Conservation (phyloP, 2,797 vertebrate genomes). For the Pantherophis alleghaniensis region DNA sequence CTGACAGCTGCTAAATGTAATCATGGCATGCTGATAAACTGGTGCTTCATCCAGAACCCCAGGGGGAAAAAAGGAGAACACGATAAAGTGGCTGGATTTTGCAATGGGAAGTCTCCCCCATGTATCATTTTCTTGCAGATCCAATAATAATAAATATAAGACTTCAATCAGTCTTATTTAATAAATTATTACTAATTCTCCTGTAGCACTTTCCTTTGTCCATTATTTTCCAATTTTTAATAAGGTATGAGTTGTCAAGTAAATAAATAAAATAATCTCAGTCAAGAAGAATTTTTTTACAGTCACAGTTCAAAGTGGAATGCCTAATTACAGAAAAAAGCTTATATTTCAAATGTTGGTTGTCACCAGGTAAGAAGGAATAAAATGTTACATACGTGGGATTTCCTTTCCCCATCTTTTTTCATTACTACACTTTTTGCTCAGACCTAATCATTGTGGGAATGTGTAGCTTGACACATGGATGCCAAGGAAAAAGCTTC, state of each 20-base stretch:
- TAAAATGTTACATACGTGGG: slow-evolving; percentile 2
- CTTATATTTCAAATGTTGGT: slow-evolving; percentile 10
- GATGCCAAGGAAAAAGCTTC: slow-evolving; percentile 19
- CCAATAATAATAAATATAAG: not conserved
- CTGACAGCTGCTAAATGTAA: not conserved
- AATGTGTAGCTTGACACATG: slow-evolving; percentile 13
- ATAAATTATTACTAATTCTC: not conserved
- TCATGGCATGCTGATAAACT: not conserved
- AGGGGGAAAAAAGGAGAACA: too few species aligned
- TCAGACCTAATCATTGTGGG: not conserved
- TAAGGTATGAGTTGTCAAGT: not conserved
- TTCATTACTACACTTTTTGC: not conserved
- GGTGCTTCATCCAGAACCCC: not conserved
- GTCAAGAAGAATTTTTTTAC: not conserved
- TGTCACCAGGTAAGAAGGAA: not conserved
- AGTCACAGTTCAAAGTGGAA: not conserved
- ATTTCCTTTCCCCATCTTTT: not conserved
- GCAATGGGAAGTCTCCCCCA: not conserved
- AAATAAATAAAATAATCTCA: not conserved
- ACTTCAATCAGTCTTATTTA: not conserved
- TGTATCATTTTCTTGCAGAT: not conserved
- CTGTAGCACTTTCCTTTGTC: not conserved
- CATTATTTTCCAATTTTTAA: not conserved
- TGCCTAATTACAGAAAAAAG: slow-evolving; percentile 1
- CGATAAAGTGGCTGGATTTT: not conserved